Base-by-base conservation (phyloP, 2,113 vertebrate genomes). In the Myocastor coypus region DNA sequence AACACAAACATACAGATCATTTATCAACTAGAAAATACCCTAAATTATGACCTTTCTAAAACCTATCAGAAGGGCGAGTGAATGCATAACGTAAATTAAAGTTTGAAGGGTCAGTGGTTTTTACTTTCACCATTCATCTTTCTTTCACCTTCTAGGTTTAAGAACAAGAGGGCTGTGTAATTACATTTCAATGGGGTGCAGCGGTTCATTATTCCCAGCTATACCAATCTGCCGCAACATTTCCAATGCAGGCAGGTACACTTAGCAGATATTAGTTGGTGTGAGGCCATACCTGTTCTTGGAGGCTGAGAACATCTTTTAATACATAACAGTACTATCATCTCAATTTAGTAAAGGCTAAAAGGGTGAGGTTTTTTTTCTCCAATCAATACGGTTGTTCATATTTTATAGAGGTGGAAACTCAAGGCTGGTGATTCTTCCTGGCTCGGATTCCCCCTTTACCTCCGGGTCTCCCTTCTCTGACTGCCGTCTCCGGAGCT, bases 31-130 rank as follows among this genome's bases (percentile, higher is more conserved):
- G 99, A 99, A 99, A 99, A 99, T 99, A 99, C 99, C 99, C 99
- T 99, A 99, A 99, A 99, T 99, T 99, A 99, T 99, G 99, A 99
- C 99, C 99, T 99, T 99, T 99, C 99, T 99, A 99, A 99, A 99
- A 98, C 98, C 99, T 98, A 99, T 99, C 99, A 99, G 98, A 99
- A 99, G 98, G 98, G 98, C 99, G 98, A 99, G 98, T 98, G 98
- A 99, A 99, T 99, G 99, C 99, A 98, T 99, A 99, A 98, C 98
- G 98, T 99, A 99, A 99, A 99, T 99, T 99, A 99, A 99, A 99
- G 99, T 99, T 99, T 99, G 99, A 99, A 99, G 99, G 99, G 99
- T 99, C 99, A 99, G 99, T 98, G 99, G 98, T 99, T 99, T 99
- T 99, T 99, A 99, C 99, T 99, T 99, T 99, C 98, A 99, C 99